phyloP scores from a whole-genome alignment of 1,140 invertebrate species.

The Araneus ventricosus region DNA sequence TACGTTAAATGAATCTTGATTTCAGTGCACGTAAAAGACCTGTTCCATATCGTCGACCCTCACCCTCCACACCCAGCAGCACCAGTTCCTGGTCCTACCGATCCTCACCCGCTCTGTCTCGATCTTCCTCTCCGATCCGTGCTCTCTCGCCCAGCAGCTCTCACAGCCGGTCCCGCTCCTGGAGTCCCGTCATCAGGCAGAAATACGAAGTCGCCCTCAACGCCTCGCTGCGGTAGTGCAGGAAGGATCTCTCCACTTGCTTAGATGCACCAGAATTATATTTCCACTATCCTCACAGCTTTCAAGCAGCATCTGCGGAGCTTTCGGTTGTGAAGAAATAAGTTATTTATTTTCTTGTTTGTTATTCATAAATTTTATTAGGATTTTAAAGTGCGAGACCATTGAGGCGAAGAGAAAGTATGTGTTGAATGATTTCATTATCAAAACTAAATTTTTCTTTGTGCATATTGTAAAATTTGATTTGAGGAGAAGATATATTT shows the following conservation, averaged over 20 bases:
- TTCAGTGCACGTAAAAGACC: slow-evolving; percentile 92
- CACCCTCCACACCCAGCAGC: slow-evolving; percentile 89
- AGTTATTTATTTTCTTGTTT: slow-evolving; percentile 10
- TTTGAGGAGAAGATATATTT: neutral
- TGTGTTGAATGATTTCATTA: neutral
- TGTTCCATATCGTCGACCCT: slow-evolving; percentile 92
- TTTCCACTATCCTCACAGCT: neutral
- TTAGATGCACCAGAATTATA: neutral
- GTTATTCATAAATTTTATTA: neutral
- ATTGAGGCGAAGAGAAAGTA: neutral
- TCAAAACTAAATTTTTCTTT: neutral
- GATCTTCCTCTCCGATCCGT: slow-evolving; percentile 38
- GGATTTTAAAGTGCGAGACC: neutral
- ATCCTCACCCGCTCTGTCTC: neutral
- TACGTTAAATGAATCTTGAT: slow-evolving; percentile 76
- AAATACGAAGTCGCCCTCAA: slow-evolving; percentile 44
- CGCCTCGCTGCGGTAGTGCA: neutral
- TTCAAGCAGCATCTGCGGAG: neutral
- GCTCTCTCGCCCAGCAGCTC: slow-evolving; percentile 47
- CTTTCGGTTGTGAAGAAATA: neutral
- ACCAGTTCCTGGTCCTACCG: slow-evolving; percentile 66
- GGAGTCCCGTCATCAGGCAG: slow-evolving; percentile 41
- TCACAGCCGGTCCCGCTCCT: slow-evolving; percentile 46
- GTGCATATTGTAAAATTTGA: neutral
- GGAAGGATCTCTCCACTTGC: neutral